Evolutionary conservation across 2,113 vertebrate genomes (phyloP).

Genomic region (Cyprinus carpio): DNA sequence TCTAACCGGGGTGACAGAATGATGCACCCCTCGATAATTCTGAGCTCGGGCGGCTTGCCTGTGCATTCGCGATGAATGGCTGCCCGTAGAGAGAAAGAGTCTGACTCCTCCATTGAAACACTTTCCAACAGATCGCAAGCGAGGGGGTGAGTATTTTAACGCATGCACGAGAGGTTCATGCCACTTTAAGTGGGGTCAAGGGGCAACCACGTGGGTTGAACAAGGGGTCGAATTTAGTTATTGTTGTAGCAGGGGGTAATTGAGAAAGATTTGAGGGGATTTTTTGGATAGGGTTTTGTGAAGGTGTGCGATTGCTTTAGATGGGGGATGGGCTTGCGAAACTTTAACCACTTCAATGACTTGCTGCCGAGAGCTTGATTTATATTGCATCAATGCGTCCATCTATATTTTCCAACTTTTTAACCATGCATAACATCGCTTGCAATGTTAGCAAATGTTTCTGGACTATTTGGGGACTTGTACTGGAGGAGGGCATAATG

Average conservation of each 20-base stretch:
- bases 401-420: constrained; percentile 61
- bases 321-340: constrained; percentile 77
- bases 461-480: neutral
- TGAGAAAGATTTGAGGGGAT: constrained; percentile 19
- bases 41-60: constrained; percentile 72
- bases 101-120: constrained; percentile 64
- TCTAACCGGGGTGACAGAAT: constrained; percentile 65
- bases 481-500: neutral
- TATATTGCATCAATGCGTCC: constrained; percentile 22
- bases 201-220: constrained; percentile 41
- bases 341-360: constrained; percentile 78
- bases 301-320: constrained; percentile 61
- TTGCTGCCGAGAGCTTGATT: constrained; percentile 34
- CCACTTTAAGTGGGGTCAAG: constrained; percentile 55
- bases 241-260: constrained; percentile 30
- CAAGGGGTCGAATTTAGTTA: neutral
- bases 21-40: constrained; percentile 71
- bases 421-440: neutral
- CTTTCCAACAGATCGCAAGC: constrained; percentile 57
- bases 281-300: constrained; percentile 54
- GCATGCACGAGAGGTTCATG: constrained; percentile 29
- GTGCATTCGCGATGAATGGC: constrained; percentile 85
- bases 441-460: neutral
- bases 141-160: constrained; percentile 67
- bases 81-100: constrained; percentile 75